Evolutionary conservation across 2,113 vertebrate genomes (phyloP), one percentile per base, ranked within the genome.

Genomic region (Zosterops japonicus): DNA sequence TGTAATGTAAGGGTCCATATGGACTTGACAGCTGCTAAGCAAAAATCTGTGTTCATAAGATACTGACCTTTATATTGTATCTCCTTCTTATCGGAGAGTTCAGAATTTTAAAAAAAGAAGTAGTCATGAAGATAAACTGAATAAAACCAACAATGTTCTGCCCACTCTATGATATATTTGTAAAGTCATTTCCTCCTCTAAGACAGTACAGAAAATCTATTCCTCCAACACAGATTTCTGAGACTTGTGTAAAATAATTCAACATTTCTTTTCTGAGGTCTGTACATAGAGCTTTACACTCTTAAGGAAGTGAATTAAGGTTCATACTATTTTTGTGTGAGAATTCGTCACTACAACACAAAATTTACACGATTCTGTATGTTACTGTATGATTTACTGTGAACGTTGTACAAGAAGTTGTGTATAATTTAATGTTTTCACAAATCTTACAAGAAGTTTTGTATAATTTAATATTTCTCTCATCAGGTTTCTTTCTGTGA

Each of bases 21-120:
- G 84, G 71, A 63, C 85, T 91, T 96, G 65, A 84, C 69, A 70
- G 42, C 64, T 92, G 78, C 61, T 80, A 52, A 94, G 52, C 42
- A 72, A 65, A 94, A 89, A 61, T 39, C 8, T 36, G 18, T 77
- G 24, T 92, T 91, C 44, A 17, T 50, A 91, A 60, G 68, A 91
- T 86, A 90, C 33, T 79, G 50, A 74, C 59, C 82, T 93, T 89
- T 91, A 25, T 61, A 57, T 49, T 19, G 0, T 77, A 61, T 75
- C 31, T 85, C 14, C n/a, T 90, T 71, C 49, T 59, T 88, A 83
- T 56, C 16, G 67, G 24, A 69, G 49, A n/a, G 19, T 91, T 91
- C 57, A 87, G n/a, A 88, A 91, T 95, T 75, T 65, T 78, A 35
- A 36, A 88, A 36, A 70, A 67, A 57, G 28, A 81, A 53, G 4